Evolutionary conservation across 1,140 invertebrate genomes (phyloP), one percentile per base, ranked within the genome.

Genomic region (Eumeta japonica): DNA sequence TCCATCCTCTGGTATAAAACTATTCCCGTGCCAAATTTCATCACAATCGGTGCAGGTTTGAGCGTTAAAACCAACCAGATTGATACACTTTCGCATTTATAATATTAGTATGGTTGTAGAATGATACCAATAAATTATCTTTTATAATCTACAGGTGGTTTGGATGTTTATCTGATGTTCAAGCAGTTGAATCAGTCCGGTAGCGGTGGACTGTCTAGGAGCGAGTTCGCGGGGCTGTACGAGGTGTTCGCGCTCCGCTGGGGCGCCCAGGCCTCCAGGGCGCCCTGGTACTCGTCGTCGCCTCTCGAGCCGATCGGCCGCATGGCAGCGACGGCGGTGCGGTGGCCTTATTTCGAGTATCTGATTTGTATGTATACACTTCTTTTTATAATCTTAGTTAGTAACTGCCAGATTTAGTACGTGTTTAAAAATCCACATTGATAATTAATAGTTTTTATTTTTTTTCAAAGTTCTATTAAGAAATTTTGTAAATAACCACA

Each of bases 161-260:
- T 82, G 52, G 90, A 94, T 60, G 80, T 87, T 12, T 82, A 91
- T 46, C 71, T 94, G 39, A 87, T 88, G 75, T 94, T 90, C 75
- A 86, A 86, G 58, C 82, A 87, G 43, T 72, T 93, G 50, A 90
- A 92, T 59, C 64, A 72, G 14, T 83, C 83, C 3, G 79, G 78
- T 11, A 80, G 70, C 18, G 88, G 88, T 2, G 70, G 70, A 3
- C 60, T 94, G 5, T 83, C 76, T 29, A 65, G 83, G 32, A 80
- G 86, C 27, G 90, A 93, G 72, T 93, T 94, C 67, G 81, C 86
- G 28, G 79, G 81, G 29, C 75, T 94, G 35, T 94, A 90, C 63
- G 87, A 92, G 51, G 79, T 62, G 48, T 61, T 66, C 19, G 81
- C 82, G 37, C 73, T 93, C 16, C 79, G 81, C 38, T 94, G 90